Conservation (phyloP, 2,888 invertebrate species). For the Tholera decimalis region DNA sequence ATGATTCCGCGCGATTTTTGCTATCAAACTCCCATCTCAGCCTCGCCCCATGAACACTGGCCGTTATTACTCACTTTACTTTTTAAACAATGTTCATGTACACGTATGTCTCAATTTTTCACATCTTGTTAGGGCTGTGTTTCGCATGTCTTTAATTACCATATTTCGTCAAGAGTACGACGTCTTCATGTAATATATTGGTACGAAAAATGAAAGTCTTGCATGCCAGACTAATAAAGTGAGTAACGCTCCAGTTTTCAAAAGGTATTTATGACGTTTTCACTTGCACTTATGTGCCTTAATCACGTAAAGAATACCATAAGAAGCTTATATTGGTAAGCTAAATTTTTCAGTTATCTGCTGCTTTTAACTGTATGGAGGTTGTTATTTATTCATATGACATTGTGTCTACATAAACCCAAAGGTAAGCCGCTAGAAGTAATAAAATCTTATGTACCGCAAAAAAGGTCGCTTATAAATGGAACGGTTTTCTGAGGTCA, state of each 20-base stretch:
- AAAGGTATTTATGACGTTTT: slow-evolving; percentile 63
- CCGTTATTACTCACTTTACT: slow-evolving; percentile 60
- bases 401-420: slow-evolving; percentile 32
- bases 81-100: slow-evolving; percentile 60
- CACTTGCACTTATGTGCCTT: slow-evolving; percentile 48
- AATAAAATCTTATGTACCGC: slow-evolving; percentile 61
- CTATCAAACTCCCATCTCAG: slow-evolving; percentile 73
- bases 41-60: slow-evolving; percentile 55
- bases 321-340: slow-evolving; percentile 32
- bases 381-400: slow-evolving; percentile 58
- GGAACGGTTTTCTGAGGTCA: slow-evolving; percentile 38
- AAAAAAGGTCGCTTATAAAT: slow-evolving; percentile 51
- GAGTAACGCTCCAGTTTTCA: slow-evolving; percentile 62
- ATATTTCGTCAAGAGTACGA: slow-evolving; percentile 44
- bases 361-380: slow-evolving; percentile 42
- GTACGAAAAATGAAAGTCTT: slow-evolving; percentile 67
- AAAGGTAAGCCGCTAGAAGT: slow-evolving; percentile 49
- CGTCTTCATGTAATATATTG: slow-evolving; percentile 54
- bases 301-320: slow-evolving; percentile 48
- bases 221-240: slow-evolving; percentile 54
- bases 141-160: slow-evolving; percentile 61
- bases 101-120: slow-evolving; percentile 58
- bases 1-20: slow-evolving; percentile 77
- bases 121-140: slow-evolving; percentile 63
- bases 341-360: slow-evolving; percentile 23